Evolutionary conservation across 1,140 invertebrate genomes (phyloP), one percentile per base, ranked within the genome.

Genomic region (Cherax quadricarinatus): DNA sequence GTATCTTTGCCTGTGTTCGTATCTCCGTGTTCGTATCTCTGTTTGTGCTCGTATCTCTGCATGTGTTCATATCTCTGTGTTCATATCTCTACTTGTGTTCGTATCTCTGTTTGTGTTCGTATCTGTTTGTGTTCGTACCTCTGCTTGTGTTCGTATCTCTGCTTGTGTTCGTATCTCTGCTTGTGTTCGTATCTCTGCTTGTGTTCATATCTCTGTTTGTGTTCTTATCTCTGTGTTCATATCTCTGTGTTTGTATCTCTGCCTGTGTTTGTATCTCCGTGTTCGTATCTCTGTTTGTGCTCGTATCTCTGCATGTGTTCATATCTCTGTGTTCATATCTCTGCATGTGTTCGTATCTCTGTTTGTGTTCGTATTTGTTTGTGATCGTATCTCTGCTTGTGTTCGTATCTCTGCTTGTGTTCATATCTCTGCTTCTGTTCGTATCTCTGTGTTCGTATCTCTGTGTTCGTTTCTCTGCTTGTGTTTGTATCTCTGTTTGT

Each of bases 31-130:
- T 12, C 18, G 66, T 70, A 18, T 70, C 12, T 70, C 12, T 70
- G 66, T 70, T 1, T 81, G 79, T 81, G 79, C 51, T 30, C 48
- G 79, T 81, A 10, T 81, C 30, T 81, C 10, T 81, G 79, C 18
- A 1, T 70, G 66, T 70, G 66, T 70, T 12, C 18, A 16, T 70
- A 18, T 70, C 14, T 70, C 14, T 70, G 66, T n/a, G n/a, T n/a
- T n/a, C n/a, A n/a, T n/a, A n/a, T n/a, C n/a, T n/a, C n/a, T n/a
- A n/a, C n/a, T n/a, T n/a, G n/a, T n/a, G n/a, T n/a, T 6, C 4
- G 66, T n/a, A 18, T 70, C 14, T 70, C 14, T n/a, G 66, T 70
- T 12, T 0, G 66, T 21, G 66, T 18, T 41, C 30, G 30, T 41
- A n/a, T n/a, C n/a, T n/a, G n/a, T n/a, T n/a, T n/a, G n/a, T n/a